Percentiles rank a stretch among this genome's conserved stretches.
phyloP scores from a whole-genome alignment of 2,113 vertebrate genomes.

The Passer montanus region DNA sequence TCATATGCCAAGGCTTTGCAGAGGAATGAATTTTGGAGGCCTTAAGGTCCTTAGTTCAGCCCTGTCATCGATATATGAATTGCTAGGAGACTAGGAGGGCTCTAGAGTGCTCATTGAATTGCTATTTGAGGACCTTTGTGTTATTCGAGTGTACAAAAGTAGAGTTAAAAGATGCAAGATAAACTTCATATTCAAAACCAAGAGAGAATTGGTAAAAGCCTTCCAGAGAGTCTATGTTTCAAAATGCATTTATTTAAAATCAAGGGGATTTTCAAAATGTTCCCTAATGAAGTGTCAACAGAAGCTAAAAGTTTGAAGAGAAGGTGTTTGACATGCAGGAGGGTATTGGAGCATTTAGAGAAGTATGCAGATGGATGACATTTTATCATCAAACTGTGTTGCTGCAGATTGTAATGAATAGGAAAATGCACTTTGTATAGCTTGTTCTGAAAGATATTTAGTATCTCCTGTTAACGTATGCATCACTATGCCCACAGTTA shows the following conservation, averaged over 20 bases:
- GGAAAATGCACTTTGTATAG: background rate
- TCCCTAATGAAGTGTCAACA: constrained; percentile 22
- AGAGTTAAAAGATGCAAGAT: background rate
- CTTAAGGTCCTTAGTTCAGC: background rate
- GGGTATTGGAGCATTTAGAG: background rate
- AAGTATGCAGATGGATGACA: constrained; percentile 34
- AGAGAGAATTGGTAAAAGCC: background rate
- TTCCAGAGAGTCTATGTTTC: background rate
- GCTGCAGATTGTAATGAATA: background rate
- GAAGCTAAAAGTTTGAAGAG: constrained; percentile 1
- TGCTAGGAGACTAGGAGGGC: background rate
- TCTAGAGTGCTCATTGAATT: background rate
- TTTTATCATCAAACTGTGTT: constrained; percentile 24
- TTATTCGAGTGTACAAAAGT: accelerated
- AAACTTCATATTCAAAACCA: background rate
- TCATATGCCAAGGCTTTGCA: background rate
- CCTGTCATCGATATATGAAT: background rate
- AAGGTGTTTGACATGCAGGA: background rate
- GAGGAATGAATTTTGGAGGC: background rate
- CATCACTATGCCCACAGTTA: constrained; percentile 14
- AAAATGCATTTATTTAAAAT: background rate
- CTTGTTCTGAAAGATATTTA: constrained; percentile 27
- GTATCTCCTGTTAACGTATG: background rate
- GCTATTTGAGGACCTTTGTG: background rate
- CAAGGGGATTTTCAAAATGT: background rate